A percentile compares a stretch with the other conserved stretches of the same genome.
Conservation (phyloP, 2,797 vertebrate genomes). For the Saxicola maurus region DNA sequence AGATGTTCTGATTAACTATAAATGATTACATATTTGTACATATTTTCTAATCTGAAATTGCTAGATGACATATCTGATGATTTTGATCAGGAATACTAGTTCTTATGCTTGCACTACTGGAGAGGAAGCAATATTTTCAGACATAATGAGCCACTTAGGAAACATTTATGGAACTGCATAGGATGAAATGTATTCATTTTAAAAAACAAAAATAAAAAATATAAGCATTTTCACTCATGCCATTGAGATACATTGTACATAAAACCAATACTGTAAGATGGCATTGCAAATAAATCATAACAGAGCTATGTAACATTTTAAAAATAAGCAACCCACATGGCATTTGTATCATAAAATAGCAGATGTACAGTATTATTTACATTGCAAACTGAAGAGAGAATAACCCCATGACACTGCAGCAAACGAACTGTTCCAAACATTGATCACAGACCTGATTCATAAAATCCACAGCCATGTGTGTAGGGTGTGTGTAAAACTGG, state of each 20-base stretch:
- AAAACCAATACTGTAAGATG: constrained; percentile 49
- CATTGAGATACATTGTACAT: constrained; percentile 51
- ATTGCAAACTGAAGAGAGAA: constrained; percentile 59
- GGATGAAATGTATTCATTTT: constrained; percentile 37
- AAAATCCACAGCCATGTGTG: constrained; percentile 17
- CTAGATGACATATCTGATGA: constrained; percentile 29
- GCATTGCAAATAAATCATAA: constrained; percentile 49
- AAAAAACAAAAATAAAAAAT: constrained; percentile 61
- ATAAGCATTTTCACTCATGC: constrained; percentile 66
- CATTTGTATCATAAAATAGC: constrained; percentile 63
- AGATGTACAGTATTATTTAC: constrained; percentile 69
- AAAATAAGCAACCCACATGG: constrained; percentile 65
- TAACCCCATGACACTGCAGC: constrained; percentile 48
- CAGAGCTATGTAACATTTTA: constrained; percentile 35
- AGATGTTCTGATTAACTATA: constrained; percentile 28
- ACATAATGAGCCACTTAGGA: constrained; percentile 49
- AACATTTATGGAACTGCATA: constrained; percentile 49
- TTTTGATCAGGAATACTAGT: constrained; percentile 34
- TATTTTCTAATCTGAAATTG: constrained; percentile 49
- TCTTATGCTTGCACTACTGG: constrained; percentile 26
- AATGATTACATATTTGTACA: constrained; percentile 55
- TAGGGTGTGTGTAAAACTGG: neutral
- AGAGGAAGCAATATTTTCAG: constrained; percentile 53
- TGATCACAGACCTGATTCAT: constrained; percentile 64
- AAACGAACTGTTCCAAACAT: constrained; percentile 25